Evolutionary conservation across 2,888 invertebrate genomes (phyloP).

Genomic region (Herminia tarsipennalis): DNA sequence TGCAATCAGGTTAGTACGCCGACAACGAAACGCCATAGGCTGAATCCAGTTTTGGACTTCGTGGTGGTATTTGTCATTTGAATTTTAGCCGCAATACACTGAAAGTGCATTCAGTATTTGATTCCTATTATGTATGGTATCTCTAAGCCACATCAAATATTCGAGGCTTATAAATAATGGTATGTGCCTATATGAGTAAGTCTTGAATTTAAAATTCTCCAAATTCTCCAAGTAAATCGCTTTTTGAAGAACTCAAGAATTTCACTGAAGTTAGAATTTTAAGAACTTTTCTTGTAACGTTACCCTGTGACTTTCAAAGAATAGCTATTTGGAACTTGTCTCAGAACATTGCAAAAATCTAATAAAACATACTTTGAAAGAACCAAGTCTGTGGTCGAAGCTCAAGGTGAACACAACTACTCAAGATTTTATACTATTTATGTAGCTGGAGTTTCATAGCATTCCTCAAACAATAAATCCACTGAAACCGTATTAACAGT

Average conservation of each 20-base stretch:
- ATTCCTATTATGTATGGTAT: too few species aligned
- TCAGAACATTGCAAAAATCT: neutral
- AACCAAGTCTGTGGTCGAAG: too few species aligned
- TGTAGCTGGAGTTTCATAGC: conserved; percentile 2
- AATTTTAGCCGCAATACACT: too few species aligned
- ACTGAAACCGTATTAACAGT: conserved; percentile 17
- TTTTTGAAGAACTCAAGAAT: neutral
- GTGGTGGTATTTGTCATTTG: too few species aligned
- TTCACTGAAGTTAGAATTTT: neutral
- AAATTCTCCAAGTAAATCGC: neutral
- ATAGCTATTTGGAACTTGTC: neutral
- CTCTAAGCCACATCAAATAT: neutral
- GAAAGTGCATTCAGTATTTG: too few species aligned
- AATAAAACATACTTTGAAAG: too few species aligned
- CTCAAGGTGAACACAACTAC: neutral
- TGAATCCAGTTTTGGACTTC: too few species aligned
- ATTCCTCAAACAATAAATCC: conserved; percentile 14
- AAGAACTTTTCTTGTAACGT: neutral
- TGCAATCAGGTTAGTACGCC: too few species aligned
- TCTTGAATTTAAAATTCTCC: neutral
- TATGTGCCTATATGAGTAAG: too few species aligned
- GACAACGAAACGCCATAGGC: too few species aligned
- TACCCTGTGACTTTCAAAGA: neutral
- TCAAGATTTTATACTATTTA: neutral
- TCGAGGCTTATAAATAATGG: too few species aligned